Evolutionary conservation across 2,797 vertebrate species (phyloP).

Genomic region (Lepilemur ruficaudatus): DNA sequence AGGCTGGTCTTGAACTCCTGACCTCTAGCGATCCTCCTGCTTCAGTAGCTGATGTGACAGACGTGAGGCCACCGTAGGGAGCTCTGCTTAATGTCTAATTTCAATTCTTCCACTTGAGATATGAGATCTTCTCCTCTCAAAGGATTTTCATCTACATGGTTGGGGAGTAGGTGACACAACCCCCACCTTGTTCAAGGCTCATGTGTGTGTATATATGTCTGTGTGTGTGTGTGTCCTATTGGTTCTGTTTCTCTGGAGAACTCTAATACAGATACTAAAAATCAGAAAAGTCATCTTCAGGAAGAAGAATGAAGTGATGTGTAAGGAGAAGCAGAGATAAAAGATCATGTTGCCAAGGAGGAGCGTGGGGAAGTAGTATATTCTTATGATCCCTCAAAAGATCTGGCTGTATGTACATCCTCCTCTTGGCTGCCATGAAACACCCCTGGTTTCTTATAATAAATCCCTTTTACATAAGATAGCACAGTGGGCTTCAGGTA

Average conservation of each 20-base stretch:
- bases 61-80: not conserved
- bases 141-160: not conserved
- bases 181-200: no score
- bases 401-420: not conserved
- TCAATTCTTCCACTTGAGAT: not conserved
- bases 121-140: not conserved
- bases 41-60: not conserved
- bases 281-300: not conserved
- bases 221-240: no score
- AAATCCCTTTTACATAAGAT: not conserved
- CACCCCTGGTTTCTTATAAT: not conserved
- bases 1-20: not conserved
- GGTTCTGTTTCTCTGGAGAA: constrained; percentile 5
- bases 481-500: not conserved
- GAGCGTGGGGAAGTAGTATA: not conserved
- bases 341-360: not conserved
- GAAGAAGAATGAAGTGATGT: not conserved
- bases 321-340: not conserved
- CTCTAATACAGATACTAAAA: not conserved
- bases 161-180: not conserved
- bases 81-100: not conserved
- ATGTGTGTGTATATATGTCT: no score
- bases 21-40: no score
- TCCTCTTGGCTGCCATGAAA: not conserved
- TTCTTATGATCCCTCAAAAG: not conserved